Percentiles rank a stretch among this genome's conserved stretches.
Evolutionary conservation across 37 sponge, comb jelly and placozoan genomes (phyloP).

Genomic region (Geodia barretti): DNA sequence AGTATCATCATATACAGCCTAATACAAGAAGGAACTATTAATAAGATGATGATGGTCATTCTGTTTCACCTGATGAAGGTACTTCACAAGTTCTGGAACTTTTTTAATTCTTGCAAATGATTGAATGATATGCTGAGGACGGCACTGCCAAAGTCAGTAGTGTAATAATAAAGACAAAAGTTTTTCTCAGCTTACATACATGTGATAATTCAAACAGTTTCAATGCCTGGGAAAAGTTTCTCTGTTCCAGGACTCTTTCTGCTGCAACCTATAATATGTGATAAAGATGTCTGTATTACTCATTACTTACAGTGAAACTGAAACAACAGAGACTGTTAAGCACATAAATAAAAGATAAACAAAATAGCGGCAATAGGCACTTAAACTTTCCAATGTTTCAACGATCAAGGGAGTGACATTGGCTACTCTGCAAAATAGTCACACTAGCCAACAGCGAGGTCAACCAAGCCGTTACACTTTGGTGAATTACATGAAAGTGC

Average conservation of each 20-base stretch:
- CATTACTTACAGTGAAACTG: background rate
- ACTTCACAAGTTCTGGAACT: slow-evolving; percentile 55
- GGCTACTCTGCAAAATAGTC: too few relatives aligned
- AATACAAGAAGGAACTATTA: too few relatives aligned
- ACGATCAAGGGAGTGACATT: too few relatives aligned
- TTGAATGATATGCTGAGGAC: slow-evolving; percentile 31
- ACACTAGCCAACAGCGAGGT: too few relatives aligned
- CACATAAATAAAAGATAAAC: background rate
- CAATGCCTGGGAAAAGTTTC: slow-evolving; percentile 44
- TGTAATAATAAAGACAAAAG: too few relatives aligned
- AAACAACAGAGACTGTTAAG: too few relatives aligned
- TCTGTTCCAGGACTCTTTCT: slow-evolving; percentile 32
- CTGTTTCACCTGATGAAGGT: slow-evolving; percentile 25
- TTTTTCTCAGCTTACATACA: too few relatives aligned
- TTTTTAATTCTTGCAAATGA: slow-evolving; percentile 29
- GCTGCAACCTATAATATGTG: slow-evolving; percentile 43
- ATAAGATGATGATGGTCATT: too few relatives aligned
- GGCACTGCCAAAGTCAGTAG: slow-evolving; percentile 13
- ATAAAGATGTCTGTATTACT: background rate
- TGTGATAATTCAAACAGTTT: slow-evolving; percentile 49
- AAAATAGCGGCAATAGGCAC: too few relatives aligned
- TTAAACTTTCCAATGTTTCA: too few relatives aligned
- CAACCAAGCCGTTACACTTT: too few relatives aligned
- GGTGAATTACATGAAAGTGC: too few relatives aligned
- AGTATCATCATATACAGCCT: slow-evolving; percentile 52